These are phyloP conservation scores for Aptenodytes forsteri DNA, from an alignment of 2,113 vertebrate genomes.

Conservation along the genomic window DNA sequence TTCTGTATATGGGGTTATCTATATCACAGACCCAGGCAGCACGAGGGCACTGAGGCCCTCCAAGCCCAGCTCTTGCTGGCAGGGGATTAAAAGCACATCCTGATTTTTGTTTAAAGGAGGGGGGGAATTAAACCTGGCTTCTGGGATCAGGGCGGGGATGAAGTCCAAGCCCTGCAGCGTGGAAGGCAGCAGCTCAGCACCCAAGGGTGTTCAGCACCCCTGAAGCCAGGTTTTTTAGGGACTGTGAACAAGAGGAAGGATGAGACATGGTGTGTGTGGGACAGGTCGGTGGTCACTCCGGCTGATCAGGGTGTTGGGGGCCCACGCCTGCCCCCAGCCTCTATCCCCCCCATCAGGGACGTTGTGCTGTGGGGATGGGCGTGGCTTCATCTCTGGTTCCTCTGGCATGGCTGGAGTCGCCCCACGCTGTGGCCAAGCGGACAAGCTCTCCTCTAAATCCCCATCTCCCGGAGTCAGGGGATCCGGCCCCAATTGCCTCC, in stretches of 20 bases:
- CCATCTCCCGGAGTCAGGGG: background rate
- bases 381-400: background rate
- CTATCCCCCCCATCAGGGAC: background rate
- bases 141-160: background rate
- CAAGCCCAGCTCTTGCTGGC: background rate
- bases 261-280: accelerated
- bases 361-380: too few relatives aligned
- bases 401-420: background rate
- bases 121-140: background rate
- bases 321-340: background rate
- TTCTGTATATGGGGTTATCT: background rate
- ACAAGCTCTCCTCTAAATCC: background rate
- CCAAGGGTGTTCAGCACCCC: background rate
- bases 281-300: accelerated
- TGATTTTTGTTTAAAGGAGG: background rate
- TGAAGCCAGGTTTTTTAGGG: background rate
- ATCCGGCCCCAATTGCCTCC: background rate
- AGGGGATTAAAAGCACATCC: background rate
- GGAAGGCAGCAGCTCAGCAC: background rate
- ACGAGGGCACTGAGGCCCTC: background rate
- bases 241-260: background rate
- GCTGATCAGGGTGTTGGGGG: background rate
- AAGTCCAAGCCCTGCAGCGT: accelerated
- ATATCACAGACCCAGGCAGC: background rate
- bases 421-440: accelerated